Base-by-base conservation (phyloP, 2,888 invertebrate species). In the Drosophila ochracea region DNA sequence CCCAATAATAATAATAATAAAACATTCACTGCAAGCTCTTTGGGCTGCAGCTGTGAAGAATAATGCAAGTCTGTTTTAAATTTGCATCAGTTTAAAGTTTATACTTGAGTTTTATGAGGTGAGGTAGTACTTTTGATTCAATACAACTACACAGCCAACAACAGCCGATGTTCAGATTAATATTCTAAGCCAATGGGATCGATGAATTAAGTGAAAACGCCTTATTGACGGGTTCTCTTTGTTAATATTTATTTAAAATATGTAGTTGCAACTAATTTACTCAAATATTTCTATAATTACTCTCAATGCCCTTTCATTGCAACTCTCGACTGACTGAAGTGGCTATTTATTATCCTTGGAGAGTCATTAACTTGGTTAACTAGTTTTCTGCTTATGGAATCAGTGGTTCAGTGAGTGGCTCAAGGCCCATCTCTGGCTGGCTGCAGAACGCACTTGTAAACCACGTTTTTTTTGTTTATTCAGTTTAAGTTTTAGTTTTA, bases 21-120 rank as follows among this genome's bases (percentile, higher is more conserved):
- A 13, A 13, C 13, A 13, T 35, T 13, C 35, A 35, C 35, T 1
- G 70, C 66, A 73, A n/a, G 25, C 25, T 9, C 25, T 9, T 49
- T 49, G 16, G 16, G 13, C 25, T 4, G 9, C 16, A 16, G 25
- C 43, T 43, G 21, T 30, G 30, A 11, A 10, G 4, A n/a, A n/a
- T n/a, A 41, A n/a, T 10, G 41, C n/a, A 4, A 10, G n/a, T n/a
- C 11, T 11, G 1, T 33, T 33, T 33, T 11, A 33, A 11, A 33
- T 33, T 33, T 11, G 11, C 4, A 13, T 35, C 4, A 35, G 35
- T 13, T 13, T 35, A 4, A 13, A 13, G 35, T 11, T 13, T 13
- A 1, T 13, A 4, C 11, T 35, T 35, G 11, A 11, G 33, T 13
- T 11, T 33, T 11, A 33, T 33, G 3, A 33, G 33, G 11, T 10